Percentiles rank a stretch among this genome's conserved stretches.
phyloP scores from a whole-genome alignment of 2,113 vertebrate genomes.

The Cryptomyrus ogoouensis region DNA sequence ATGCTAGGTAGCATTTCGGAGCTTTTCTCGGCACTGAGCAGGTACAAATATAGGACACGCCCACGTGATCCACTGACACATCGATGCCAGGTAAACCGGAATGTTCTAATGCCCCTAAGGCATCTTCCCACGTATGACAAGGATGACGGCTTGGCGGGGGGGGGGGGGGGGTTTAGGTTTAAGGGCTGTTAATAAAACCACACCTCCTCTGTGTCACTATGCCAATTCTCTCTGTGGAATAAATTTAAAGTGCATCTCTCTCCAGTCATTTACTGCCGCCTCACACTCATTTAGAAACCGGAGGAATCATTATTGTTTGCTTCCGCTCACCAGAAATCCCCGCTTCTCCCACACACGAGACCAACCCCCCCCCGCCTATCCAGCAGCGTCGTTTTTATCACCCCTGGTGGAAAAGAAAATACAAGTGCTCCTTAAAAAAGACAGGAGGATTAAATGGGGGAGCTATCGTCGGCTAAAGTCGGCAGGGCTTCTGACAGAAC shows the following conservation, averaged over 20 bases:
- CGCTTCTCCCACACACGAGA: conserved; percentile 1
- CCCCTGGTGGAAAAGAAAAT: background rate
- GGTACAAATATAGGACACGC: background rate
- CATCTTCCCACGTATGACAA: background rate
- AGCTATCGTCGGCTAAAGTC: background rate
- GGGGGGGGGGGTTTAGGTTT: background rate
- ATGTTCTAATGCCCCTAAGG: background rate
- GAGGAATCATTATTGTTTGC: background rate
- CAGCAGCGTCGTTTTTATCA: background rate
- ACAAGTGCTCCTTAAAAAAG: background rate
- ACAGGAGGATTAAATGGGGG: background rate
- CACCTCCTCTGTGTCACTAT: background rate
- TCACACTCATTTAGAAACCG: background rate
- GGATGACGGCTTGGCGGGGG: background rate
- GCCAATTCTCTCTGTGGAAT: background rate
- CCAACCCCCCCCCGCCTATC: background rate
- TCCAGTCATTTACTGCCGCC: background rate
- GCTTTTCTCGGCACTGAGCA: background rate
- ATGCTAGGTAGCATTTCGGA: background rate
- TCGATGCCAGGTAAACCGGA: background rate
- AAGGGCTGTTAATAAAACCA: background rate
- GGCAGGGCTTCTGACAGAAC: background rate
- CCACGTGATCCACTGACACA: conserved; percentile 3
- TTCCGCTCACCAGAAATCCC: background rate
- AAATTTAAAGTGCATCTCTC: background rate